Evolutionary conservation across 2,113 vertebrate species (phyloP), one percentile per base, ranked within the genome.

Genomic region (Silurus asotus): DNA sequence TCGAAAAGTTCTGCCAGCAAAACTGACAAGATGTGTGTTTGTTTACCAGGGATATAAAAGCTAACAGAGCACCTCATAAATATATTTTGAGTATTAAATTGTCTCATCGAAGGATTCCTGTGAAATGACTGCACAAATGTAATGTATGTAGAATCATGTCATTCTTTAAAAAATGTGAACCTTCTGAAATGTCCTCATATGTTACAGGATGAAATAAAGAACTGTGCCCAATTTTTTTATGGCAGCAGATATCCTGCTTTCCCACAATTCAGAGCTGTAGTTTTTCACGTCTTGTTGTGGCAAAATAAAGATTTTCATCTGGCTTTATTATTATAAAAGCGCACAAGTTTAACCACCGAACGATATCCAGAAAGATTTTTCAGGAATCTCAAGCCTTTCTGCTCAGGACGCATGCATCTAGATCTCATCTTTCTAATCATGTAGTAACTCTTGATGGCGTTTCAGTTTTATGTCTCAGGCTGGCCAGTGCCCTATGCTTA

Each of bases 291-390:
- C 59, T 45, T 0, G 15, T 45, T 51, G 53, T 67, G 78, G 78
- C 70, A 80, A 83, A 81, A 83, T 70, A 76, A 82, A 81, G 75
- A 76, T 84, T 84, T 58, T 77, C 81, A 8, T 17, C 61, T 23
- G 58, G 48, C 58, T 65, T 83, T 65, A n/a, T 17, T 56, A 15
- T 70, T 23, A 74, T 19, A 74, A 51, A 70, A 49, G 49, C 48
- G 20, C 45, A 49, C 10, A 48, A 19, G 48, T 23, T 49, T 49
- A 49, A 58, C 14, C 37, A 23, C 28, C 61, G 14, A 72, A n/a
- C 6, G 14, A 61, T 49, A 23, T 20, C 23, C 20, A 81, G 28
- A 45, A 6, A 59, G 3, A 9, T 37, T 2, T 37, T 37, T 37
- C 2, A 37, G 37, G 37, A 37, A 37, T 37, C 37, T 37, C 37